phyloP scores from a whole-genome alignment of 2,888 invertebrate genomes.

The Acleris emargana region DNA sequence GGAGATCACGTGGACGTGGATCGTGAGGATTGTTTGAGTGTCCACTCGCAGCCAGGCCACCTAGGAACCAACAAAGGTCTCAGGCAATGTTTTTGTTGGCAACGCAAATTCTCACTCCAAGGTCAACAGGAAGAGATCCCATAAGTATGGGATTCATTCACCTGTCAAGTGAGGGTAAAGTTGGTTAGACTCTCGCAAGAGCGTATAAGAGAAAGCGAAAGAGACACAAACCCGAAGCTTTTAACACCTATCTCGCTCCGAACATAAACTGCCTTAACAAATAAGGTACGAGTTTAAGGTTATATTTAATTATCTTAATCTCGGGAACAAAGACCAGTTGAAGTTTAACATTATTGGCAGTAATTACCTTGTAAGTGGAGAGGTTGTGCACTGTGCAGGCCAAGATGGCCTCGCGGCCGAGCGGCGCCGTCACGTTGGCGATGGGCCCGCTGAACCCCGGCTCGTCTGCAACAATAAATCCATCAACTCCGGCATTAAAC shows the following conservation, averaged over 20 bases:
- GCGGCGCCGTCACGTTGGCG: conserved; percentile 91
- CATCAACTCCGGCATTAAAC: conserved; percentile 20
- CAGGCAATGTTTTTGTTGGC: neutral
- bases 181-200: no score
- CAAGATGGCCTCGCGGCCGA: conserved; percentile 92
- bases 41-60: conserved; percentile 95
- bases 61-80: conserved; percentile 71
- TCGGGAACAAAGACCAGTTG: no score
- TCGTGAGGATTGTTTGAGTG: conserved; percentile 95
- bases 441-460: conserved; percentile 93
- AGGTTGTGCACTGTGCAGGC: conserved; percentile 93
- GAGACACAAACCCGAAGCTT: no score
- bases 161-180: no score
- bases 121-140: no score
- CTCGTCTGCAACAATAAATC: conserved; percentile 80
- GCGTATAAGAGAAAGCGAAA: no score
- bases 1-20: conserved; percentile 95
- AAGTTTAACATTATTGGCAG: neutral
- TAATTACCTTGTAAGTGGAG: conserved; percentile 90
- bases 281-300: no score
- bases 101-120: no score
- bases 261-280: no score
- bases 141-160: no score
- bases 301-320: no score
- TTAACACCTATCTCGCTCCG: no score